Conservation (phyloP, 1,140 invertebrate genomes). For the Diorhabda sublineata region DNA sequence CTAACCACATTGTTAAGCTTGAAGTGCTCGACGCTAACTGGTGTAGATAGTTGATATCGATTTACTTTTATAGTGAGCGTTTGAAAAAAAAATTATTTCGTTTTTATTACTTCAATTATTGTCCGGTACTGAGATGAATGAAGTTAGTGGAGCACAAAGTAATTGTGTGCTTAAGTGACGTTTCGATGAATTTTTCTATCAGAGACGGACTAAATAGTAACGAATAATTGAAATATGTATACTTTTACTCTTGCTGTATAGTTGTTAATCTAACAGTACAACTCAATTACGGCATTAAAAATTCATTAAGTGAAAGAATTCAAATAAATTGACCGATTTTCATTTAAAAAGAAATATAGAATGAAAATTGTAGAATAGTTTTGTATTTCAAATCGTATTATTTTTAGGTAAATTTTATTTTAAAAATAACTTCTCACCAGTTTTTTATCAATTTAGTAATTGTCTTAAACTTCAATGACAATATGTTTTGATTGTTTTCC, state of each 20-base stretch:
- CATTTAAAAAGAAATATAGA: no score
- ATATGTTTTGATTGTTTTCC: no score
- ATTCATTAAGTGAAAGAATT: no score
- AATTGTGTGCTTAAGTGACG: conserved; percentile 37
- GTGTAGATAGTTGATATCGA: conserved; percentile 58
- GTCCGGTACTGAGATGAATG: conserved; percentile 28
- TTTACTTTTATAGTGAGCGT: conserved; percentile 30
- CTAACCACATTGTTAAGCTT: conserved; percentile 10
- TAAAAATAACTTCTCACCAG: no score
- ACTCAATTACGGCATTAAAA: no score
- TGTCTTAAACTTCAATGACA: no score
- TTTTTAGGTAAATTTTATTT: no score
- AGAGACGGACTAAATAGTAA: conserved; percentile 7
- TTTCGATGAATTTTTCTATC: background rate
- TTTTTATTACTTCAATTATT: conserved; percentile 33
- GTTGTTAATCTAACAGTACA: background rate
- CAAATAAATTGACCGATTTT: no score
- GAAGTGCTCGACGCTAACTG: conserved; percentile 56
- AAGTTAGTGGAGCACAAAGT: conserved; percentile 38
- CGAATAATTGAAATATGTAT: background rate
- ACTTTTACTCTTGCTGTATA: background rate
- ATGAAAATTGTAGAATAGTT: background rate
- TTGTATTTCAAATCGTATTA: background rate
- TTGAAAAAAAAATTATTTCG: conserved; percentile 46
- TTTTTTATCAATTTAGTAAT: no score